phyloP scores from a whole-genome alignment of 2,888 invertebrate genomes.

The Heliconius sara region DNA sequence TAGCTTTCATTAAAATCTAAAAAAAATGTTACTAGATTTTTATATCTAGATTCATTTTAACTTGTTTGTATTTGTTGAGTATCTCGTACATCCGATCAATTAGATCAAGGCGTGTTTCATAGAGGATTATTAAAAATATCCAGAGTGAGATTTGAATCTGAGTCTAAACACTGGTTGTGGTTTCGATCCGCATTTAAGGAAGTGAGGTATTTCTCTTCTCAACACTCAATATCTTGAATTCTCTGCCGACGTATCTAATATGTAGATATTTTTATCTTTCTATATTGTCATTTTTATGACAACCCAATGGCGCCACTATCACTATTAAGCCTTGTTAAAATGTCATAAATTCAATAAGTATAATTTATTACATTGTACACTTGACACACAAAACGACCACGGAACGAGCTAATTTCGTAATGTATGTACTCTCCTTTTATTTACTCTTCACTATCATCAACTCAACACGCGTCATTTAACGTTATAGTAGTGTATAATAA shows the following conservation, averaged over 20 bases:
- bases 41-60: too few relatives aligned
- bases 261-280: too few relatives aligned
- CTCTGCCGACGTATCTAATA: too few relatives aligned
- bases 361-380: conserved; percentile 10
- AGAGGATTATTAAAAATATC: not conserved
- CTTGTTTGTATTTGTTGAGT: too few relatives aligned
- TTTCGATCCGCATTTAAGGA: too few relatives aligned
- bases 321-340: conserved; percentile 6
- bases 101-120: too few relatives aligned
- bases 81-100: too few relatives aligned
- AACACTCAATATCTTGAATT: too few relatives aligned
- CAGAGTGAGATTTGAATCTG: not conserved
- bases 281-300: too few relatives aligned
- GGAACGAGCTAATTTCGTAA: conserved; percentile 6
- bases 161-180: not conserved
- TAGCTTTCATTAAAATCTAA: not conserved
- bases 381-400: conserved; percentile 8
- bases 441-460: conserved; percentile 3
- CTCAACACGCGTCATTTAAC: not conserved
- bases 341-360: conserved; percentile 7
- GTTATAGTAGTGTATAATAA: not conserved
- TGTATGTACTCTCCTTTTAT: conserved; percentile 9
- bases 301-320: not conserved
- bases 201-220: too few relatives aligned
- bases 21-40: too few relatives aligned